Evolutionary conservation across 2,113 vertebrate genomes (phyloP), one percentile per base, ranked within the genome.

Genomic region (Silurus asotus): DNA sequence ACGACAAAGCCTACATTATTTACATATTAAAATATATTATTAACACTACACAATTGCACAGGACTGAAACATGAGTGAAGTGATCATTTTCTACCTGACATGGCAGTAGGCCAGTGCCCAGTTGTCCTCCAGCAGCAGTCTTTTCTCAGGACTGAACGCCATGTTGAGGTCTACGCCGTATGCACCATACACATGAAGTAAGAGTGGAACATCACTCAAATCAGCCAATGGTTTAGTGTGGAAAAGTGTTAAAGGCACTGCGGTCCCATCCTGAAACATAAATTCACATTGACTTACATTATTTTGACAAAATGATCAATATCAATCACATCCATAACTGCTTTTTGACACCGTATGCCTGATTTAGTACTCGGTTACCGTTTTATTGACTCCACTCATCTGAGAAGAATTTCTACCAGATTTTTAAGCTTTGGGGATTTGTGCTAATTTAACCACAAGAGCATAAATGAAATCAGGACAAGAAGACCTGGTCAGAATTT

Each of bases 91-190:
- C 61, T 94, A 99, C 98, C 98, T 96, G 91, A 99, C 96, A 51
- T 99, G 98, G 92, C 98, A 99, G 92, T 97, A 99, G 56, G 97
- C 97, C 90, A 99, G 94, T 90, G 95, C 96, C 98, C 98, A 99
- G 56, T 96, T 97, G 67, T 96, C 93, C 1, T 99, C 96, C 92
- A 98, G 92, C 91, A 99, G 93, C 81, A 97, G 89, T 89, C 95
- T 93, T 86, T 95, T 96, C 86, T 97, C 97, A 89, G 96, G 95
- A 92, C 95, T 95, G 94, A 99, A 99, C 82, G 93, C 94, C 97
- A 98, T 97, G 93, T 94, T 94, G 87, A 98, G 92, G 86, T 99
- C 96, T 91, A 96, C 93, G 81, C 98, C 98, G 55, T 99, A 99
- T 87, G 98, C 97, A 89, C 98, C 98, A 75, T 99, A 99, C 20